Percentiles rank a stretch among this genome's conserved stretches.
phyloP scores from a whole-genome alignment of 1,140 invertebrate species.

The Heliconius congener region DNA sequence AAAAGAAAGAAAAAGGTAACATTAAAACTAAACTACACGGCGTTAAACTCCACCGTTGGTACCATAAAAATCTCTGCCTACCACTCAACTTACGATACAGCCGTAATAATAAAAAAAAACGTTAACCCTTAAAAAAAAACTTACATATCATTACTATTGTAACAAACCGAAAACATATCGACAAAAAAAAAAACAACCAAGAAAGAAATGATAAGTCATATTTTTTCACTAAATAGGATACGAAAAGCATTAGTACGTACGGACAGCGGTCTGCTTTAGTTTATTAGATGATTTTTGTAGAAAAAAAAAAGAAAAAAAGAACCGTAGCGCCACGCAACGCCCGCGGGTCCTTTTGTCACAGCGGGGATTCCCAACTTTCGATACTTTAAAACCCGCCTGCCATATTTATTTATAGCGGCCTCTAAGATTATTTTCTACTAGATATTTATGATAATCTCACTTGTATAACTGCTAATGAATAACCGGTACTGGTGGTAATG shows the following conservation, averaged over 20 bases:
- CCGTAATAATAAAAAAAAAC: not conserved
- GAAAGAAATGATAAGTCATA: conserved; percentile 13
- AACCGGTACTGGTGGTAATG: conserved; percentile 56
- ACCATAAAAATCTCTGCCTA: not conserved
- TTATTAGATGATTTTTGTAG: conserved; percentile 40
- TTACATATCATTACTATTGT: not conserved
- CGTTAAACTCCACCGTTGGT: no score
- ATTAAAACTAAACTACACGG: no score
- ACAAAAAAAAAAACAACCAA: not conserved
- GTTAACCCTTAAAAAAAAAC: not conserved
- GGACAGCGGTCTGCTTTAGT: conserved; percentile 41
- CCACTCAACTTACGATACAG: not conserved
- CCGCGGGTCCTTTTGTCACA: conserved; percentile 66
- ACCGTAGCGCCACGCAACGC: conserved; percentile 64
- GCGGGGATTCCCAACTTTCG: conserved; percentile 59
- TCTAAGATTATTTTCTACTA: conserved; percentile 77
- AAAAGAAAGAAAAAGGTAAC: no score
- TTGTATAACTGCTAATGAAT: conserved; percentile 74
- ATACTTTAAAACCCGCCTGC: conserved; percentile 71
- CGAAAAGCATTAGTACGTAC: conserved; percentile 36
- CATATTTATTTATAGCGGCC: conserved; percentile 72
- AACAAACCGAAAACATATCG: not conserved
- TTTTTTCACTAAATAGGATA: conserved; percentile 34
- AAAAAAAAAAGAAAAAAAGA: conserved; percentile 41
- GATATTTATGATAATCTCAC: conserved; percentile 74